These are phyloP conservation scores for Blomia tropicalis DNA, from an alignment of 2,888 invertebrate genomes.

Conservation along the genomic window DNA sequence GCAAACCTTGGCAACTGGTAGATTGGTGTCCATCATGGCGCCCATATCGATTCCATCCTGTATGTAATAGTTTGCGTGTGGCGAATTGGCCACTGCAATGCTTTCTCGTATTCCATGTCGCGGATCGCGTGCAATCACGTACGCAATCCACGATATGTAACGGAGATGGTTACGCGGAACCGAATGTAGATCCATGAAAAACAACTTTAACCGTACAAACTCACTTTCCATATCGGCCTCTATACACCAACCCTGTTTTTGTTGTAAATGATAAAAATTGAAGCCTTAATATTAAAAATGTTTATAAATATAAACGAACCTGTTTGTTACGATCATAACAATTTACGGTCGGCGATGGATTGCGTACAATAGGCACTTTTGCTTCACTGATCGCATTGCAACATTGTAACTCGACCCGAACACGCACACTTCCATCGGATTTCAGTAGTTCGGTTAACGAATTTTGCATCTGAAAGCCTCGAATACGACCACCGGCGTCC, in stretches of 20 bases:
- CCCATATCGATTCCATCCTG: conserved; percentile 57
- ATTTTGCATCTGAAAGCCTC: conserved; percentile 48
- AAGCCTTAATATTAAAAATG: no score
- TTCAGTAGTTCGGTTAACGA: conserved; percentile 25
- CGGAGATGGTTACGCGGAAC: conserved; percentile 59
- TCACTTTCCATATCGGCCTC: conserved; percentile 61
- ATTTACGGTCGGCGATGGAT: conserved; percentile 37
- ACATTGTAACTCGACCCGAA: conserved; percentile 55
- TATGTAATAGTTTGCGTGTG: conserved; percentile 61
- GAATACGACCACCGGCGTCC: conserved; percentile 52
- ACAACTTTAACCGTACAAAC: conserved; percentile 45
- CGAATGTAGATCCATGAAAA: conserved; percentile 57
- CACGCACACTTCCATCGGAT: conserved; percentile 38
- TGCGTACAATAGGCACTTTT: conserved; percentile 36
- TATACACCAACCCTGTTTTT: conserved; percentile 52
- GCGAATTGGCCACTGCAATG: conserved; percentile 52
- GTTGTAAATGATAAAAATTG: not conserved
- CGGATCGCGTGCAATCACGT: conserved; percentile 27
- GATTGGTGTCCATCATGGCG: conserved; percentile 60
- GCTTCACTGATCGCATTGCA: conserved; percentile 50
- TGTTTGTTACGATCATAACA: conserved; percentile 61
- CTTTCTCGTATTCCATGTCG: conserved; percentile 44
- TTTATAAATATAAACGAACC: conserved; percentile 9
- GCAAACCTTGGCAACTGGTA: conserved; percentile 54
- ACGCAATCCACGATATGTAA: conserved; percentile 33